A percentile compares a stretch with the other conserved stretches of the same genome.
Evolutionary conservation across 2,113 vertebrate genomes (phyloP).

Genomic region (Sorex fumeus): DNA sequence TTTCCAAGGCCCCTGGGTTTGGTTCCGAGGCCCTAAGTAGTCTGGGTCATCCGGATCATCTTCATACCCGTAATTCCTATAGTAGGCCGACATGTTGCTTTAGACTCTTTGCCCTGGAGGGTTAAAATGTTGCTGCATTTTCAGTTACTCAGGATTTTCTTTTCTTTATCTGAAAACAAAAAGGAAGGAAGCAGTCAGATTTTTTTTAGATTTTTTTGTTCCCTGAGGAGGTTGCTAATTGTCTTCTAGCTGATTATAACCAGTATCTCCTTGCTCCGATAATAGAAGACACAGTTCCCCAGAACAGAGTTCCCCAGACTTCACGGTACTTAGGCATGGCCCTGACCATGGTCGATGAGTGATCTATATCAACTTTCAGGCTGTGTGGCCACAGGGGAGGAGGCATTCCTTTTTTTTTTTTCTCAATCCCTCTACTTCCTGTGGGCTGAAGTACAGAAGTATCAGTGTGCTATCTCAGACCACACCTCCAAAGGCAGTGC

Average conservation of each 20-base stretch:
- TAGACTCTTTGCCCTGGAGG: not conserved
- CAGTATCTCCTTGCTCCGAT: not conserved
- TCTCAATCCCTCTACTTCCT: conserved; percentile 3
- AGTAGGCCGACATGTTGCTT: conserved; percentile 73
- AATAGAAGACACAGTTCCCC: not conserved
- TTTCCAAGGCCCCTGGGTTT: not conserved
- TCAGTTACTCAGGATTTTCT: not conserved
- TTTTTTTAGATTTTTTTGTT: not conserved
- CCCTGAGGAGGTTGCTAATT: not conserved
- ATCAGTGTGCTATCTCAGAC: not conserved
- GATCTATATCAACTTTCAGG: not conserved
- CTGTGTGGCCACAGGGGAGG: not conserved
- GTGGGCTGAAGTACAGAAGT: not conserved
- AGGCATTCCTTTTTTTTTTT: not conserved
- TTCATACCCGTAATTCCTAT: conserved; percentile 37
- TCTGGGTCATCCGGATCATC: conserved; percentile 23
- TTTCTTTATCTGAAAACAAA: conserved; percentile 68
- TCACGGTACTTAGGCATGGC: not conserved
- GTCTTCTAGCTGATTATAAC: not conserved
- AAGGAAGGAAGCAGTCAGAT: conserved; percentile 33
- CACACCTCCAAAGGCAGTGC: not conserved
- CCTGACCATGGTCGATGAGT: not conserved
- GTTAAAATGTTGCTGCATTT: not conserved
- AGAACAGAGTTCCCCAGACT: conserved; percentile 10
- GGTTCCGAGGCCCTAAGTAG: not conserved